Base-by-base conservation (phyloP, 2,888 invertebrate species). In the Malthinus seriepunctatus region DNA sequence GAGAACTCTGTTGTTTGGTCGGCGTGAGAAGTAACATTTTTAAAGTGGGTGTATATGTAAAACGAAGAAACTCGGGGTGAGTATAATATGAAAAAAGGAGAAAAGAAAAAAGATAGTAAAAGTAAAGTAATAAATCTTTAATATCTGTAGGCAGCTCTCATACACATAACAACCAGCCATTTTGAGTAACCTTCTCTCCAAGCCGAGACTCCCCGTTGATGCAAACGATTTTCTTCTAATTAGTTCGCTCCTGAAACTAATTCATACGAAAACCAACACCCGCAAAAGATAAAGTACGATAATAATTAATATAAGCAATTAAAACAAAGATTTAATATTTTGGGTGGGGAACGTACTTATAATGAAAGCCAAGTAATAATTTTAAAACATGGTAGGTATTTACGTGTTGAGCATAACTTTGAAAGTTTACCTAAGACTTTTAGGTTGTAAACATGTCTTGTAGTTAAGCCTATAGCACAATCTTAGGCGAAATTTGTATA, bases 351-450 rank as follows among this genome's bases (percentile, higher is more conserved):
- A 56, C 60, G 55, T 64, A 63, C 63, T 63, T 55, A 74, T 76
- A 77, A 77, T 75, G 76, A 77, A 76, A 77, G 74, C 73, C 76
- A 74, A 76, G 76, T 73, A 75, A 73, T 75, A 73, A 42, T 72
- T 75, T 75, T 73, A 73, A 74, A 68, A 42, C 54, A 57, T 65
- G 71, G 56, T 69, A 68, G 70, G 71, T 76, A 77, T 78, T 78
- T 78, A 78, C 78, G 78, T 78, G 78, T 78, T 76, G 76, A 73
- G 78, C 77, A 78, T 78, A 78, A 78, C 75, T 78, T 78, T 73
- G 70, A 75, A 78, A 78, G 74, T 78, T 78, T 76, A 72, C 76
- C 76, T 78, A 78, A 78, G 76, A 73, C 76, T 73, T 70, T 67
- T 66, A 57, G 69, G 75, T 72, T 72, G 74, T 78, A 78, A 78